These are phyloP conservation scores for Gastracanthus pulcherrimus DNA, from an alignment of 2,888 invertebrate species.

Conservation along the genomic window DNA sequence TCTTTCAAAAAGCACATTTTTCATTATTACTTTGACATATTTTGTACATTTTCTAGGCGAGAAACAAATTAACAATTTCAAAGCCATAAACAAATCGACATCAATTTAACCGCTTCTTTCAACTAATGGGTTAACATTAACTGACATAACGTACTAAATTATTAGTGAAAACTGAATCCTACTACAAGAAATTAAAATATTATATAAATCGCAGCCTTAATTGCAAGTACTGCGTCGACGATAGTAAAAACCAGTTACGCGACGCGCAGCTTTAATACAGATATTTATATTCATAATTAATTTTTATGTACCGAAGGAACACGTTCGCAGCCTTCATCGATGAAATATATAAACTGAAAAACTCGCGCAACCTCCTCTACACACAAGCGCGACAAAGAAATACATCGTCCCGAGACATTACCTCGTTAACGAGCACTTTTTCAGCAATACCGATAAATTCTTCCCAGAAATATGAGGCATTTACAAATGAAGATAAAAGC, in stretches of 20 bases:
- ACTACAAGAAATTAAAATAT: background rate
- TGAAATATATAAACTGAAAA: background rate
- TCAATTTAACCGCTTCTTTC: no score
- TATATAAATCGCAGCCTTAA: background rate
- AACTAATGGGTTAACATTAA: no score
- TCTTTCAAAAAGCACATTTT: no score
- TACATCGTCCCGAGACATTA: background rate
- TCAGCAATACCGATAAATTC: slow-evolving; percentile 31
- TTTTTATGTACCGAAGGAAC: slow-evolving; percentile 8
- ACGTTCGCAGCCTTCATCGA: background rate
- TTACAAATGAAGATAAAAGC: slow-evolving; percentile 40
- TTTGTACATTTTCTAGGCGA: no score
- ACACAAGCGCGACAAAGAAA: background rate
- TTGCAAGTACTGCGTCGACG: background rate
- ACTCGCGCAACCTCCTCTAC: background rate
- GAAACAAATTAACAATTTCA: no score
- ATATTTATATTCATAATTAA: slow-evolving; percentile 28
- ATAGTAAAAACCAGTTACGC: background rate
- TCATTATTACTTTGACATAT: no score
- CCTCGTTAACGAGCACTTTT: slow-evolving; percentile 26
- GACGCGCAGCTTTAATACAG: background rate
- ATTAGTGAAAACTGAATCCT: no score
- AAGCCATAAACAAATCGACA: no score
- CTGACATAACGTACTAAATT: no score
- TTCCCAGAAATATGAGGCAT: slow-evolving; percentile 40